These are phyloP conservation scores for Leptinotarsa texana DNA, from an alignment of 1,140 invertebrate species.

Conservation along the genomic window DNA sequence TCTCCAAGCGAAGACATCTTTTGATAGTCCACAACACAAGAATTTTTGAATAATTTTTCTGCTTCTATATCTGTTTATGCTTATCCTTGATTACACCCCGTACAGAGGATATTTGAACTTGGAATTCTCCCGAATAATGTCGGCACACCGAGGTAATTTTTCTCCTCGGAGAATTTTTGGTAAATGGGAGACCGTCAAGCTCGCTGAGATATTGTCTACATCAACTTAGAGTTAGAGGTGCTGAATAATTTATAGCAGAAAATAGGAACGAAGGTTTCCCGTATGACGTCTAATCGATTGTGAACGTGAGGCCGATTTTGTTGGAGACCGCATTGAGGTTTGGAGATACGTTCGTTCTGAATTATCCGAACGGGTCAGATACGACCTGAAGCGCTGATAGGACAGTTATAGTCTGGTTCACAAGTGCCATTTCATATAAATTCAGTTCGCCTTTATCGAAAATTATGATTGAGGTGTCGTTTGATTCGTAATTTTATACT, in stretches of 20 bases:
- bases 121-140: neutral
- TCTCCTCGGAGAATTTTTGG: neutral
- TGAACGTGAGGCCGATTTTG: neutral
- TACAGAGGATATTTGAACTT: neutral
- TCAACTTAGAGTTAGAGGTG: slow-evolving; percentile 5
- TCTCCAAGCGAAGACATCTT: no score
- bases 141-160: neutral
- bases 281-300: slow-evolving; percentile 8
- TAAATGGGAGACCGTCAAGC: neutral
- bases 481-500: no score
- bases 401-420: no score
- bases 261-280: neutral
- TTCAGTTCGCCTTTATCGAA: no score
- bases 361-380: no score
- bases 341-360: neutral
- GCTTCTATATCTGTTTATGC: no score
- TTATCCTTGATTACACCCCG: no score
- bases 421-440: no score
- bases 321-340: neutral
- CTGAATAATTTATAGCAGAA: neutral
- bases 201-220: neutral
- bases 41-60: no score
- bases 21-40: no score
- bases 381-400: no score
- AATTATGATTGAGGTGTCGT: no score